Percentiles rank a stretch among this genome's conserved stretches.
phyloP scores from a whole-genome alignment of 2,113 vertebrate species.

The Neotoma lepida region DNA sequence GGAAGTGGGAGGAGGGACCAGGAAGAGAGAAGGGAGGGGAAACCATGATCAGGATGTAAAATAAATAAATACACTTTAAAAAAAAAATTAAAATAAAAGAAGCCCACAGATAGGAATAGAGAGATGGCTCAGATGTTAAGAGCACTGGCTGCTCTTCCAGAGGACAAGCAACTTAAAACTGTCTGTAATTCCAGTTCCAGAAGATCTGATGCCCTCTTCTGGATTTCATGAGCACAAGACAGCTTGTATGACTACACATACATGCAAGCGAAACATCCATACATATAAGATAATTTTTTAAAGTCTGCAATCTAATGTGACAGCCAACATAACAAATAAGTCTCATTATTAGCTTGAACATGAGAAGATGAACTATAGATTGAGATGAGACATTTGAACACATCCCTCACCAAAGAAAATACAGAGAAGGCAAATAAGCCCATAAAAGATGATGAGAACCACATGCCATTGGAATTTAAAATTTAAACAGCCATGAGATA shows the following conservation, averaged over 20 bases:
- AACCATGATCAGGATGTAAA: background rate
- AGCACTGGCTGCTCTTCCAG: background rate
- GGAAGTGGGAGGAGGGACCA: background rate
- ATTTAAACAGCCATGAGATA: background rate
- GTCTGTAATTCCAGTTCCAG: background rate
- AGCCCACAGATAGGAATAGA: background rate
- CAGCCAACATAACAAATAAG: background rate
- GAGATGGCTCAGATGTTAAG: background rate
- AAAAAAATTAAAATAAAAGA: background rate
- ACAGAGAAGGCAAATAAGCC: background rate
- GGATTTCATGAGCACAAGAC: background rate
- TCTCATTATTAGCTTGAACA: background rate
- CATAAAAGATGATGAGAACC: background rate
- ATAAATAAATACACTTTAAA: background rate
- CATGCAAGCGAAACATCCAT: background rate
- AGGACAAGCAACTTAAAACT: background rate
- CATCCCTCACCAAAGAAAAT: background rate
- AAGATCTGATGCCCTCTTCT: background rate
- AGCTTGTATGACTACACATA: background rate
- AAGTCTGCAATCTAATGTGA: background rate
- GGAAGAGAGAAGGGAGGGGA: background rate
- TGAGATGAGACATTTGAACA: background rate
- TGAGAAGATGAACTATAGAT: background rate
- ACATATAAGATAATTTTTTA: background rate
- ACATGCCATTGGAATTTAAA: background rate